Base-by-base conservation (phyloP, 2,888 invertebrate genomes). In the Scaptomyza parva region DNA sequence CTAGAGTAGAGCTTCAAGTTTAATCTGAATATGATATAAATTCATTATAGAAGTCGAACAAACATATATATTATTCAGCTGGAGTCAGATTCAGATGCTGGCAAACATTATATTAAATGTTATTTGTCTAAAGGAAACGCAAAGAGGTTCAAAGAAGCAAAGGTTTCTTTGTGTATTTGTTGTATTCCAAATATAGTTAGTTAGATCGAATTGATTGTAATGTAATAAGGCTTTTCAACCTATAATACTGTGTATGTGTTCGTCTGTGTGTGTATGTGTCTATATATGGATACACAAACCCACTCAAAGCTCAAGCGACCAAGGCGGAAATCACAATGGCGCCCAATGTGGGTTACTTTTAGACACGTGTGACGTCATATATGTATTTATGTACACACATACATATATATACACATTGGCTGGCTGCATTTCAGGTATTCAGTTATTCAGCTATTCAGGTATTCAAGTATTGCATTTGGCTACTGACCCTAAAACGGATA, bases 401-500 rank as follows among this genome's bases (percentile, higher is more conserved):
- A 8, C 9, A n/a, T 33, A 12, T n/a, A n/a, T 33, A 57, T 24
- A 45, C 33, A 35, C 45, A 28, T 41, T 9, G 28, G 7, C 12
- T 73, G 64, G 52, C 18, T 73, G 69, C 69, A 69, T 18, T 52
- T 30, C 47, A 52, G 33, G 35, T 14, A n/a, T n/a, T n/a, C n/a
- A n/a, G n/a, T n/a, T n/a, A n/a, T n/a, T n/a, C n/a, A n/a, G n/a
- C n/a, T n/a, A n/a, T n/a, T n/a, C n/a, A n/a, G n/a, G n/a, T n/a
- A n/a, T 52, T 30, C 47, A 52, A 28, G 35, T 14, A 51, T 37
- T 57, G 55, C 48, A 65, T 28, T 63, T 45, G 51, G 28, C 18
- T 44, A 17, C 43, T 72, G 64, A 65, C 72, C 72, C 68, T 7
- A 63, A 71, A 74, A 37, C 39, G 52, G 35, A 26, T 58, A 33